phyloP scores from a whole-genome alignment of 2,797 vertebrate genomes.

The Sphaeramia orbicularis region DNA sequence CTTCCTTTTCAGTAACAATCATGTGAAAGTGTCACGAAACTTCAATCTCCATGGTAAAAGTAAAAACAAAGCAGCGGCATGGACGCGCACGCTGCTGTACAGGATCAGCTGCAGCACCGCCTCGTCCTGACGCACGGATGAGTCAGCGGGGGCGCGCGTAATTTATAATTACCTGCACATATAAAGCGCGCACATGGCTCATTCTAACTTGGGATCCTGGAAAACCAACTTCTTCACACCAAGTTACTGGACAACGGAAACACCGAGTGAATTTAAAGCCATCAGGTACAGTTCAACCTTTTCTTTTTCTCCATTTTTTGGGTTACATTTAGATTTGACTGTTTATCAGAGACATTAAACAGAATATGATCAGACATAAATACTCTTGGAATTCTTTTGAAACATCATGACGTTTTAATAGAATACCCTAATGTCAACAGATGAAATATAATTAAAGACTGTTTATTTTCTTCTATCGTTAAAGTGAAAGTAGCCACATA shows the following conservation, averaged over 20 bases:
- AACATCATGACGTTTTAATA: too few relatives aligned
- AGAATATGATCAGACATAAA: too few relatives aligned
- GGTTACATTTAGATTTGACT: neutral
- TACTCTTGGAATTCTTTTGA: too few relatives aligned
- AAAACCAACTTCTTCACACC: slow-evolving; percentile 24
- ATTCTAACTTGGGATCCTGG: slow-evolving; percentile 17
- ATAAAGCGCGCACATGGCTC: slow-evolving; percentile 37
- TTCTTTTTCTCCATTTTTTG: neutral
- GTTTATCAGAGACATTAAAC: too few relatives aligned
- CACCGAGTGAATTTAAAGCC: slow-evolving; percentile 20
- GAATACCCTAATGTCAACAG: too few relatives aligned
- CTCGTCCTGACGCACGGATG: slow-evolving; percentile 72
- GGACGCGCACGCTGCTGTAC: neutral
- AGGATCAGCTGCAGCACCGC: slow-evolving; percentile 41
- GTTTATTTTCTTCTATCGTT: too few relatives aligned
- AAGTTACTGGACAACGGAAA: slow-evolving; percentile 18
- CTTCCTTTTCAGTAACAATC: neutral
- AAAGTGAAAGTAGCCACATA: too few relatives aligned
- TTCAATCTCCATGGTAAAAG: slow-evolving; percentile 38
- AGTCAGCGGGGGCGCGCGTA: slow-evolving; percentile 62
- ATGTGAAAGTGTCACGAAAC: neutral
- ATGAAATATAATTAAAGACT: too few relatives aligned
- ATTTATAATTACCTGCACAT: slow-evolving; percentile 16
- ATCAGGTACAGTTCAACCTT: slow-evolving; percentile 53
- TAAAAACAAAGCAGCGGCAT: slow-evolving; percentile 19